These are phyloP conservation scores for Phoeniculus purpureus DNA, from an alignment of 2,797 vertebrate genomes.

Conservation along the genomic window DNA sequence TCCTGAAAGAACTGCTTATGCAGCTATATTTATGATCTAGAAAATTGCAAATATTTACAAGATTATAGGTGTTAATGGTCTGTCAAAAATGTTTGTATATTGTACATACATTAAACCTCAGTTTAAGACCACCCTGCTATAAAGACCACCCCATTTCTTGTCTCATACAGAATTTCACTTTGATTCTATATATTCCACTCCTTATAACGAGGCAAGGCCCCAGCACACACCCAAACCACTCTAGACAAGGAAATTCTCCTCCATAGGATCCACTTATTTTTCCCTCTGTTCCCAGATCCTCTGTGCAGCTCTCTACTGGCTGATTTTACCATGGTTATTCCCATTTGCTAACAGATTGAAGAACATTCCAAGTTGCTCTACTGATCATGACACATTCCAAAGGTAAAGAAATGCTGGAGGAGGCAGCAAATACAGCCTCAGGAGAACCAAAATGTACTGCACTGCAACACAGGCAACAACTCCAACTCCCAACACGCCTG, in stretches of 20 bases:
- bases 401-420: background rate
- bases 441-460: background rate
- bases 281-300: background rate
- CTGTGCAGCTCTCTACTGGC: constrained; percentile 48
- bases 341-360: background rate
- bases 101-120: constrained; percentile 84
- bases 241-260: constrained; percentile 59
- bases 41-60: constrained; percentile 89
- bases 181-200: constrained; percentile 79
- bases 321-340: background rate
- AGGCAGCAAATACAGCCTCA: too few species aligned
- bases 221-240: constrained; percentile 69
- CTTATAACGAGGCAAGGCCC: constrained; percentile 75
- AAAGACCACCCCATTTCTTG: constrained; percentile 82
- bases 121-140: constrained; percentile 83
- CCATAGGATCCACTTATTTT: constrained; percentile 39
- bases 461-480: rapidly evolving
- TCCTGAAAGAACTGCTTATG: constrained; percentile 84
- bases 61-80: constrained; percentile 88
- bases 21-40: constrained; percentile 86
- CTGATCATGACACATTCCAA: background rate
- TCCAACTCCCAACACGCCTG: background rate
- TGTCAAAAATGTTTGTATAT: constrained; percentile 88
- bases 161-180: constrained; percentile 83
- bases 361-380: background rate